Evolutionary conservation across 2,113 vertebrate genomes (phyloP).

Genomic region (Chrysemys picta): DNA sequence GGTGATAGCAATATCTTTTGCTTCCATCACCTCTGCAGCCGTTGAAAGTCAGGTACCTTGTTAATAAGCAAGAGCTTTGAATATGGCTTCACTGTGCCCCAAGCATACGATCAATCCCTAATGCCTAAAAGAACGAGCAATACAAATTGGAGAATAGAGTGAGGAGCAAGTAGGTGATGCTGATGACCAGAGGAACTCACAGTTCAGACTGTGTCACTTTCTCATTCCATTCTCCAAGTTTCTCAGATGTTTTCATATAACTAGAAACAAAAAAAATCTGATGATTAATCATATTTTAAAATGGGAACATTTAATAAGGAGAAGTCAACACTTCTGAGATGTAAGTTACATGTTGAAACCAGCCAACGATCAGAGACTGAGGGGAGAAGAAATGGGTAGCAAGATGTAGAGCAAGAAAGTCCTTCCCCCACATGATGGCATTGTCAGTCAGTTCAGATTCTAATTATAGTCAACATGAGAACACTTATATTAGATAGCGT

Average conservation of each 20-base stretch:
- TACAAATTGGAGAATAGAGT: not conserved
- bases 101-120: slow-evolving; percentile 3
- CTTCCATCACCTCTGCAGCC: not conserved
- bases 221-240: slow-evolving; percentile 90
- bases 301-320: not conserved
- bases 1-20: not conserved
- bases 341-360: not conserved
- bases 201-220: slow-evolving; percentile 87
- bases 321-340: not conserved
- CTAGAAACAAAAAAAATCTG: slow-evolving; percentile 86
- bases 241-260: slow-evolving; percentile 88
- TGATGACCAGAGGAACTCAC: slow-evolving; percentile 81
- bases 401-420: not conserved
- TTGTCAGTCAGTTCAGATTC: not conserved
- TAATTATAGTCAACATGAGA: not conserved
- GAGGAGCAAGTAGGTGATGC: not conserved
- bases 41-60: not conserved
- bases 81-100: not conserved
- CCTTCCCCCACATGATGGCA: not conserved
- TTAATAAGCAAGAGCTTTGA: not conserved
- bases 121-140: not conserved
- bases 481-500: accelerated
- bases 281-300: slow-evolving; percentile 61
- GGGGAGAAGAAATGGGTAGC: not conserved
- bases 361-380: not conserved